Percentiles rank a stretch among this genome's conserved stretches.
Evolutionary conservation across 2,888 invertebrate species (phyloP).

Genomic region (Lysandra bellargus): DNA sequence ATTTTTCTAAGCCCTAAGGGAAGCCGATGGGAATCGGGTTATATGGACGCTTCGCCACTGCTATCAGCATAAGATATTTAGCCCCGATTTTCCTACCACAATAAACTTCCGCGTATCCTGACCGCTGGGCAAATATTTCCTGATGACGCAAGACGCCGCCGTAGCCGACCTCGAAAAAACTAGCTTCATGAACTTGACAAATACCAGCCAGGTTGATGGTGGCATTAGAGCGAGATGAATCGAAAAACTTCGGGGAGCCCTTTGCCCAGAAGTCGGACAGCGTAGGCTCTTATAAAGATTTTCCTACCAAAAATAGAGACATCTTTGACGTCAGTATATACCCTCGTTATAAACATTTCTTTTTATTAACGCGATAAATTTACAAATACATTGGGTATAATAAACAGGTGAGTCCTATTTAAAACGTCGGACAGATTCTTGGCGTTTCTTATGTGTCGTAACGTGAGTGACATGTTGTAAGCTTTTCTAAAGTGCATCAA

Average conservation of each 20-base stretch:
- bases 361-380: not conserved
- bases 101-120: no score
- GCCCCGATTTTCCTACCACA: no score
- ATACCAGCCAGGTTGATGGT: no score
- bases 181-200: no score
- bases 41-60: no score
- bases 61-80: not conserved
- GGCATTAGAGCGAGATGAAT: not conserved
- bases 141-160: no score
- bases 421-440: not conserved
- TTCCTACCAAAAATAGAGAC: not conserved
- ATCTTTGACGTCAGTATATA: not conserved
- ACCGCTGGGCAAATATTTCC: no score
- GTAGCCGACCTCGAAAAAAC: no score
- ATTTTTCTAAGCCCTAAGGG: no score
- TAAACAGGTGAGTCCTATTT: conserved; percentile 26
- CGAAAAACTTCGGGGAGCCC: not conserved
- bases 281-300: not conserved
- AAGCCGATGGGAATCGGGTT: no score
- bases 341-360: not conserved
- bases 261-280: no score
- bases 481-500: conserved; percentile 7
- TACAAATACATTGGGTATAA: not conserved
- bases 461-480: not conserved
- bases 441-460: not conserved